These are phyloP conservation scores for Ruditapes philippinarum DNA, from an alignment of 1,140 invertebrate genomes.

Conservation along the genomic window DNA sequence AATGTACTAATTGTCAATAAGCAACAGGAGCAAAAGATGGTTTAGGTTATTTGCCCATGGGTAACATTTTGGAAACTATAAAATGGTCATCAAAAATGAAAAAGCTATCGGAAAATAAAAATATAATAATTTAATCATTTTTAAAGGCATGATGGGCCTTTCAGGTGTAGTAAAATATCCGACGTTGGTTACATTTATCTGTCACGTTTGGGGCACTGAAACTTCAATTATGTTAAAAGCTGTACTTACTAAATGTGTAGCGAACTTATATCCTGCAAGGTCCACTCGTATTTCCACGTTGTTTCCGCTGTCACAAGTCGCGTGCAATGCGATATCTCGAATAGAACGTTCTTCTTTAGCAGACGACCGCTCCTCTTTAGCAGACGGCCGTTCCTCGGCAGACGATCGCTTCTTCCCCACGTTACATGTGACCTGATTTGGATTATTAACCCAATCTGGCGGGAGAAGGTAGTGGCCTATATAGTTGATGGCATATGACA, in stretches of 20 bases:
- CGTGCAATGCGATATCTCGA: slow-evolving; percentile 68
- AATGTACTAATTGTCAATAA: too few species aligned
- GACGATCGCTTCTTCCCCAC: slow-evolving; percentile 18
- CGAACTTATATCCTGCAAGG: slow-evolving; percentile 65
- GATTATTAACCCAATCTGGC: slow-evolving; percentile 74
- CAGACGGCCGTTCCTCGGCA: neutral
- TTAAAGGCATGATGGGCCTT: too few species aligned
- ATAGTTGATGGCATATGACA: slow-evolving; percentile 80
- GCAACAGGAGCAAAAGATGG: too few species aligned
- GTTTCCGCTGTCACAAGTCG: slow-evolving; percentile 61
- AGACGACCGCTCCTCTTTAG: neutral
- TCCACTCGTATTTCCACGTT: slow-evolving; percentile 70
- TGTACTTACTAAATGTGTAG: neutral
- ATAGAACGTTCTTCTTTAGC: neutral
- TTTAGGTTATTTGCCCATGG: too few species aligned
- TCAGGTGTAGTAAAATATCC: too few species aligned
- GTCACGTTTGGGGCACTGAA: too few species aligned
- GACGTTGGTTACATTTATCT: too few species aligned
- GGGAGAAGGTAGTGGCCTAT: slow-evolving; percentile 80
- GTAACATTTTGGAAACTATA: too few species aligned
- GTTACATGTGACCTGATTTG: slow-evolving; percentile 71
- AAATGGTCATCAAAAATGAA: too few species aligned
- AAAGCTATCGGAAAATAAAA: too few species aligned
- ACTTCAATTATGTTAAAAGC: too few species aligned
- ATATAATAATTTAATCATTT: too few species aligned